These are phyloP conservation scores for Gavia stellata DNA, from an alignment of 2,113 vertebrate species.

Conservation along the genomic window DNA sequence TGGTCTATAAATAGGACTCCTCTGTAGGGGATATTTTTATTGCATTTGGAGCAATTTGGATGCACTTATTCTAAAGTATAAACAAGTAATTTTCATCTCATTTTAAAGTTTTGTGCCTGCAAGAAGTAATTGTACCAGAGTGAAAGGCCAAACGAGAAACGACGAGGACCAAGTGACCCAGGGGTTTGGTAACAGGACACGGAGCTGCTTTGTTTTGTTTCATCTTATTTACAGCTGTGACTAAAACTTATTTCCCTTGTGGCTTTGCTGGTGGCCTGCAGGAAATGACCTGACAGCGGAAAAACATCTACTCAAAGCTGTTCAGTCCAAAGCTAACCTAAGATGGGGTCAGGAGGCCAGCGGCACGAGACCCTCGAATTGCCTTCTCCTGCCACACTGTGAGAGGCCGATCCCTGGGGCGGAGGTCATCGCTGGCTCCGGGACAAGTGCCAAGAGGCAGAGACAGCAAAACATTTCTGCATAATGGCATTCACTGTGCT, in stretches of 20 bases:
- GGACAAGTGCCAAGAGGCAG: neutral
- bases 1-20: neutral
- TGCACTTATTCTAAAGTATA: neutral
- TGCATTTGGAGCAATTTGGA: neutral
- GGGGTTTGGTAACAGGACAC: neutral
- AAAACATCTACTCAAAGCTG: neutral
- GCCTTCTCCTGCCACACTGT: too few relatives aligned
- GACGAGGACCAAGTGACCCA: neutral
- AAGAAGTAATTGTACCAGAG: neutral
- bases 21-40: neutral
- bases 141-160: neutral
- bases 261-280: neutral
- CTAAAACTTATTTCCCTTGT: neutral
- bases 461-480: neutral
- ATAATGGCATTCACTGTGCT: rapidly evolving
- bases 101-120: neutral
- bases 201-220: neutral
- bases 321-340: neutral
- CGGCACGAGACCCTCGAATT: neutral
- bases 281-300: neutral
- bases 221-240: neutral
- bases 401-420: neutral
- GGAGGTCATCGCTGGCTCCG: neutral
- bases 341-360: neutral
- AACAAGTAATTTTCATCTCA: neutral